Evolutionary conservation across 2,113 vertebrate genomes (phyloP), one percentile per base, ranked within the genome.

Genomic region (Xiphophorus hellerii): DNA sequence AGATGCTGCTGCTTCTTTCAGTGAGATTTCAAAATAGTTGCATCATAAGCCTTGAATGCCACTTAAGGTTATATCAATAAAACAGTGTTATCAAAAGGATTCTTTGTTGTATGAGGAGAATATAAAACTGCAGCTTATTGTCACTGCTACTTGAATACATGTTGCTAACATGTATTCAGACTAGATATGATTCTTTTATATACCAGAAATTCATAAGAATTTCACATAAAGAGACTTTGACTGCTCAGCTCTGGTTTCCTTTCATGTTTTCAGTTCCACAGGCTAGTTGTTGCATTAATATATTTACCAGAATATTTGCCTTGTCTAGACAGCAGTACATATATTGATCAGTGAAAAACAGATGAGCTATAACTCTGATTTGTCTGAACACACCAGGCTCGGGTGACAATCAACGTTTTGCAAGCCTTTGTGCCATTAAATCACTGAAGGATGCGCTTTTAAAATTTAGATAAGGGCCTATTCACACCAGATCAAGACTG

Each of bases 191-290:
- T 11, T 67, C 2, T 58, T 25, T 58, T 11, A 58, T 35, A 39
- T 35, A 15, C 39, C 22, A 48, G 3, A 15, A 44, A n/a, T 58
- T 0, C 30, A 28, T 37, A 12, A 37, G 35, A 37, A 37, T 37
- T 66, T 33, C 31, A 2, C 42, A 51, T 51, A 61, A 33, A 13
- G 35, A 60, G 58, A 66, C 29, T 37, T 58, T 66, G 5, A 6
- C 35, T 42, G 39, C 15, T 48, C 0, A 35, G 15, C 33, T 84
- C 31, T 70, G 74, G 77, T 73, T 86, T 73, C 71, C 67, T 62
- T 62, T 3, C 17, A 48, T 17, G 61, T 29, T 62, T 22, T 62
- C 5, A 13, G 27, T 62, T 62, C 28, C 12, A 30, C 27, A 62
- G 28, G 11, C 15, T 3, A 30, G 20, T 62, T 13, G 29, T 62